Evolutionary conservation across 1,140 invertebrate species (phyloP).

Genomic region (Carcinoscorpius rotundicauda): DNA sequence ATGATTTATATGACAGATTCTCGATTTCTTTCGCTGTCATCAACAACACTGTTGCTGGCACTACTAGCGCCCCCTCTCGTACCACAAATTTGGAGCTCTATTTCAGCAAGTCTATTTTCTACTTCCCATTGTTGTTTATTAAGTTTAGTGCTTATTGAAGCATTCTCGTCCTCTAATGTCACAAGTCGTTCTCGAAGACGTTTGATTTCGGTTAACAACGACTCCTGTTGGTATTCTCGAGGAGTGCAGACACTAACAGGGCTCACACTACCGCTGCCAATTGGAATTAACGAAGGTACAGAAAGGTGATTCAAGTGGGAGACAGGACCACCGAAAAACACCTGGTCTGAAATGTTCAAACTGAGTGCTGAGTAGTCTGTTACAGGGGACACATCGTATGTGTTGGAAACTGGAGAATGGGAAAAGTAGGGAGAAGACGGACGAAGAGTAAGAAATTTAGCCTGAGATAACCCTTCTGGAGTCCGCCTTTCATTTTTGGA

Average conservation of each 20-base stretch:
- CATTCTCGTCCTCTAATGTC: slow-evolving; percentile 83
- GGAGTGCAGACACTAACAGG: slow-evolving; percentile 4
- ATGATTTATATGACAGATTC: slow-evolving; percentile 32
- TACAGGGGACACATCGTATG: background rate
- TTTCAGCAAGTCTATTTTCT: slow-evolving; percentile 83
- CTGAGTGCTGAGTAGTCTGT: background rate
- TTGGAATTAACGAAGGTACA: background rate
- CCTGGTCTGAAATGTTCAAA: too few relatives aligned
- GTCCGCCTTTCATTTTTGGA: too few relatives aligned
- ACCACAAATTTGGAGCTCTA: slow-evolving; percentile 79
- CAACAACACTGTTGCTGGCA: slow-evolving; percentile 17
- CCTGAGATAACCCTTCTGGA: background rate
- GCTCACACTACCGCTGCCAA: background rate
- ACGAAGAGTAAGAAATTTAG: background rate
- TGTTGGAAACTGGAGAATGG: slow-evolving; percentile 4
- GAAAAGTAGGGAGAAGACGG: slow-evolving; percentile 3
- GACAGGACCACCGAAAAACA: background rate
- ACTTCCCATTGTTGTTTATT: slow-evolving; percentile 92
- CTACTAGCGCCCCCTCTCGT: background rate
- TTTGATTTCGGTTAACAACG: slow-evolving; percentile 81
- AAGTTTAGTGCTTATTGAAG: slow-evolving; percentile 77
- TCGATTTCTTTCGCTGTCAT: slow-evolving; percentile 32
- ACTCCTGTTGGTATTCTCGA: slow-evolving; percentile 44
- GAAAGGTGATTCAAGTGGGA: background rate
- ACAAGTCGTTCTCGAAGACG: slow-evolving; percentile 74